Evolutionary conservation across 2,888 invertebrate genomes (phyloP).

Genomic region (Saturnia japonica): DNA sequence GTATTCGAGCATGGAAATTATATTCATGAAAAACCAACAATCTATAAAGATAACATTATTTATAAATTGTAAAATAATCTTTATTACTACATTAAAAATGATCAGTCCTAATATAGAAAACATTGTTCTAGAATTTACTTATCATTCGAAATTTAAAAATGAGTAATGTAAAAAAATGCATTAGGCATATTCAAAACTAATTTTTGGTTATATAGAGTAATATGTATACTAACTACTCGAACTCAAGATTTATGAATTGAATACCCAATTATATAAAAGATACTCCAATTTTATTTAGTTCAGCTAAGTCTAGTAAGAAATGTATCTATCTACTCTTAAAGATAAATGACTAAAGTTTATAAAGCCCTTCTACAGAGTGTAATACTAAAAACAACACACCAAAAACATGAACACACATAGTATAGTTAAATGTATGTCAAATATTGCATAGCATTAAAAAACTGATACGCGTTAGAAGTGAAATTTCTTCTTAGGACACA

Average conservation of each 20-base stretch:
- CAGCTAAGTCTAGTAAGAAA: background rate
- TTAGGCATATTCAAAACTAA: constrained; percentile 15
- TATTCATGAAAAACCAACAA: constrained; percentile 43
- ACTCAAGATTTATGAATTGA: background rate
- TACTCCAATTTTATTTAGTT: background rate
- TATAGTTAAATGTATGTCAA: background rate
- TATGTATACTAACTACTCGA: background rate
- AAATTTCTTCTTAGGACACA: background rate
- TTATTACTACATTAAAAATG: constrained; percentile 7
- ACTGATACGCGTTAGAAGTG: background rate
- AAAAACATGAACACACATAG: background rate
- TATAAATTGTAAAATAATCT: constrained; percentile 15
- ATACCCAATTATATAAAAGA: background rate
- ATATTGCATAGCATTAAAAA: background rate
- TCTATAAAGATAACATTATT: constrained; percentile 21
- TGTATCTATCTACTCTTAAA: background rate
- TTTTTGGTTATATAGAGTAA: background rate
- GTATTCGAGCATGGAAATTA: constrained; percentile 62
- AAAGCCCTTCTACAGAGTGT: background rate
- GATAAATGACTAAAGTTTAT: background rate
- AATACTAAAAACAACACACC: background rate
- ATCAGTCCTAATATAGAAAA: constrained; percentile 4
- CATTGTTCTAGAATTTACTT: background rate
- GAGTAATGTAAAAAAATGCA: background rate
- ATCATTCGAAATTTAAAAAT: too few relatives aligned